Base-by-base conservation (phyloP, 2,888 invertebrate species). In the Pseudolycoriella hygida region DNA sequence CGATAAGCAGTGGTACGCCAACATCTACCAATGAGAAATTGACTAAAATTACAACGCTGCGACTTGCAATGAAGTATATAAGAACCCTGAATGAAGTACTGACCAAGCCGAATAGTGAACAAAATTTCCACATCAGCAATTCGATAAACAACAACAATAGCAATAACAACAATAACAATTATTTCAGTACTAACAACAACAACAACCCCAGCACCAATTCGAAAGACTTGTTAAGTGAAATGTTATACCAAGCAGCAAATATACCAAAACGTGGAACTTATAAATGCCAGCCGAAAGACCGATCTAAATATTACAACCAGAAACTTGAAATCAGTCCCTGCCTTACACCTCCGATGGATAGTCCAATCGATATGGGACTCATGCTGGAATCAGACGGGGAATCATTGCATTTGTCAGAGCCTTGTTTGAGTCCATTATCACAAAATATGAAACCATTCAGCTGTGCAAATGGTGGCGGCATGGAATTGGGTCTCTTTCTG, bases 21-120 rank as follows among this genome's bases (percentile, higher is more conserved):
- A 25, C 46, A n/a, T 52, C 71, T 58, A 67, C 81, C 37, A 77
- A 78, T 60, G 85, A 86, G 59, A 86, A 86, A 61, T 68, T 87
- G 50, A 90, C 90, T 42, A 90, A 90, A 67, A 90, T 90, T 54
- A 87, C 89, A 3, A 89, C 89, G 1, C 65, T 90, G 41, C 69
- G 86, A 31, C 67, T 89, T 49, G 90, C 90, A 18, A 85, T 90
- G 82, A 78, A 81, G 57, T 90, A 90, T 60, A 90, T 90, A 51
- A 67, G 77, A 11, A 77, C 83, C 12, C 66, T 90, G 43, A 77
- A 76, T n/a, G 69, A 77, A 0, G 75, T 79, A 1, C 64, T 84
- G 48, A 55, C 52, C 32, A 57, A 67, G 51, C 64, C 71, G n/a
- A 60, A 61, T 48, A 60, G 60, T 40, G 56, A 57, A 40, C 52